Evolutionary conservation across 2,888 invertebrate genomes (phyloP), one percentile per base, ranked within the genome.

Genomic region (Macroteleia sp.): DNA sequence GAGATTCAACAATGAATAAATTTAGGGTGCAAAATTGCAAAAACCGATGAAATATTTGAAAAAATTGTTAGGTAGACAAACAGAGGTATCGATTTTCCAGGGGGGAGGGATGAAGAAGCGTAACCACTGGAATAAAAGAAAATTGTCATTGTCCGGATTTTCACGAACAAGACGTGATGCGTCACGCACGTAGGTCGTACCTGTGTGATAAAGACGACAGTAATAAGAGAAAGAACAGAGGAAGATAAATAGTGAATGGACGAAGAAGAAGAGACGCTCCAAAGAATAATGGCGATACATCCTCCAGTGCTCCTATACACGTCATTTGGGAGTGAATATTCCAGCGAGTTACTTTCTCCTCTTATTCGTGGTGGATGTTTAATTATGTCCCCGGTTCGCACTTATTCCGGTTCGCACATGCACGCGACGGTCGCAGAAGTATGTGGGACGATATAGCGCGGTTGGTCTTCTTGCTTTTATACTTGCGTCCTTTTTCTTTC

Each of bases 391-490:
- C 67, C 50, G 71, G 76, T 73, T 73, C 76, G 76, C 76, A 70
- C 74, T 77, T 67, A 70, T 80, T 77, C 74, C 41, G 80, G 71
- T 32, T 42, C 39, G 52, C 76, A 59, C 71, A 77, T 76, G 75
- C 80, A 76, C 76, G 81, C 70, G 80, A 78, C 82, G 81, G 78
- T 81, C 77, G 82, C 82, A 82, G 82, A 84, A 81, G 81, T 86
- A 87, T 87, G 86, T 87, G 85, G 87, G 85, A 87, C 86, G 86
- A 59, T 80, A 79, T 59, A 59, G 57, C 59, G 48, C 70, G 50
- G 61, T 59, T 32, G n/a, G 36, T 82, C 76, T 81, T 77, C 77
- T 79, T 73, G 74, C 66, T 78, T 77, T 76, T 71, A 70, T 77
- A 77, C 59, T 73, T 73, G 70, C 80, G 41, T 71, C 44, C 79